Evolutionary conservation across 2,113 vertebrate genomes (phyloP).

Genomic region (Dermatemys mawii): DNA sequence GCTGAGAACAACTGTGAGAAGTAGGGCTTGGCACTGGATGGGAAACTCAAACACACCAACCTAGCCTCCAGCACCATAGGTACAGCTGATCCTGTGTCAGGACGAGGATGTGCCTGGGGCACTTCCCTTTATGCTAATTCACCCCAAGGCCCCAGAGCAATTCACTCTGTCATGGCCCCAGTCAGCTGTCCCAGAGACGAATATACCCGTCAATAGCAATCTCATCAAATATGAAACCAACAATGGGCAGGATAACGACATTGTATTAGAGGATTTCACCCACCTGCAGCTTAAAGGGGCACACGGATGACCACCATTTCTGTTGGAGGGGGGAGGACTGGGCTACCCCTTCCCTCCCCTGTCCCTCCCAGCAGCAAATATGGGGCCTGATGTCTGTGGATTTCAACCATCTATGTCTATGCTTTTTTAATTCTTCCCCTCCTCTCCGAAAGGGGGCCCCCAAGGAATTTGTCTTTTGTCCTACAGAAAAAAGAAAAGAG

Average conservation of each 20-base stretch:
- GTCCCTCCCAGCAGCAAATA: background rate
- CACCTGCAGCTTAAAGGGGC: background rate
- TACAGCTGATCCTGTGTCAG: background rate
- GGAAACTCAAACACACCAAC: background rate
- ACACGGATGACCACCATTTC: background rate
- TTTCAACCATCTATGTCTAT: background rate
- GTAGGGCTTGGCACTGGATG: background rate
- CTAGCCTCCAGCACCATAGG: too few relatives aligned
- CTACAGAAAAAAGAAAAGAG: background rate
- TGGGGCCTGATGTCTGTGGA: background rate
- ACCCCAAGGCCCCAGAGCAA: background rate
- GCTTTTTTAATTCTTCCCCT: background rate
- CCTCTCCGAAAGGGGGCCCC: background rate
- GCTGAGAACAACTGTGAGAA: background rate
- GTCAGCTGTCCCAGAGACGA: background rate
- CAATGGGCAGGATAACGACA: background rate
- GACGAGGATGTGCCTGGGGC: background rate
- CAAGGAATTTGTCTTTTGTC: background rate
- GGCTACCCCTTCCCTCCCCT: too few relatives aligned
- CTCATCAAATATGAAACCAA: background rate
- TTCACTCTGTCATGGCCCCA: background rate
- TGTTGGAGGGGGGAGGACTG: too few relatives aligned
- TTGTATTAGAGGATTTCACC: background rate
- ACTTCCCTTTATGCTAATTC: background rate
- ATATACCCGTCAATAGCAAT: background rate